Evolutionary conservation across 2,797 vertebrate genomes (phyloP).

Genomic region (Calcarius lapponicus): DNA sequence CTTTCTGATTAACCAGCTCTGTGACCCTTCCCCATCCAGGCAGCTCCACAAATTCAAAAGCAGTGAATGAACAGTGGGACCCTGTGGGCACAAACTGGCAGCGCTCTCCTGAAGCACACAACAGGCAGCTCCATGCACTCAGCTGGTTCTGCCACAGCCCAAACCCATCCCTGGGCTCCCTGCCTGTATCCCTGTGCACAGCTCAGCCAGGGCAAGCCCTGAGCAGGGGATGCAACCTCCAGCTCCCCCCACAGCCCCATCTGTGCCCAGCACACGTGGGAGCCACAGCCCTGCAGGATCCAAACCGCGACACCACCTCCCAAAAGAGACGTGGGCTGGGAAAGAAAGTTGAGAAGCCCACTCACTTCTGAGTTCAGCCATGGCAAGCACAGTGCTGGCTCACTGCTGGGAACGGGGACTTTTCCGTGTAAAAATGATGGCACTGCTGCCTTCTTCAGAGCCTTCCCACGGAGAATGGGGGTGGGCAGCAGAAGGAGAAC

Average conservation of each 20-base stretch:
- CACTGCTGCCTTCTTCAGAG: neutral
- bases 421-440: neutral
- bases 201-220: neutral
- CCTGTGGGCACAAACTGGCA: neutral
- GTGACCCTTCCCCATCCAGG: neutral
- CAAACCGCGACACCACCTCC: neutral
- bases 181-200: accelerated
- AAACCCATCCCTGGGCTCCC: neutral
- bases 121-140: neutral
- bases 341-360: neutral
- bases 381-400: accelerated
- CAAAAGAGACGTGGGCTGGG: neutral
- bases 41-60: neutral
- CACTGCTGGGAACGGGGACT: neutral
- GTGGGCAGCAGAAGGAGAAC: neutral
- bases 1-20: neutral
- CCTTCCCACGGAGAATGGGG: neutral
- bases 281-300: neutral
- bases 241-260: neutral
- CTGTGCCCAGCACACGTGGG: neutral
- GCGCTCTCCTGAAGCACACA: neutral
- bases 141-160: neutral
- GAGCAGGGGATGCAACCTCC: neutral
- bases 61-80: neutral
- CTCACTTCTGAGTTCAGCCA: neutral